These are phyloP conservation scores for Leptoteleia sp. DNA, from an alignment of 1,140 invertebrate species.

Conservation along the genomic window DNA sequence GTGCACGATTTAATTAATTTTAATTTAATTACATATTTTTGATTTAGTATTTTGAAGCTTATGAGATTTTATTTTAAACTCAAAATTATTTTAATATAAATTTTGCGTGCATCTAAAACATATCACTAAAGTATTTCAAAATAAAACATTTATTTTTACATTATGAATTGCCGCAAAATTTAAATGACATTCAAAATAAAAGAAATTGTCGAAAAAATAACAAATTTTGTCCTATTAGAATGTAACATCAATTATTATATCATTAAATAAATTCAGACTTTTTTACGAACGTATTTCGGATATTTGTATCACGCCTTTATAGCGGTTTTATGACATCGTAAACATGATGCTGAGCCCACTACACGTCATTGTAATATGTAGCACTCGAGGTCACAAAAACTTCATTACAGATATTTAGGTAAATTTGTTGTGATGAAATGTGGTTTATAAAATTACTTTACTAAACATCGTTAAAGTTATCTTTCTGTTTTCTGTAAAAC, in stretches of 20 bases:
- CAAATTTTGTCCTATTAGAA: background rate
- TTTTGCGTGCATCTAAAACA: too few relatives aligned
- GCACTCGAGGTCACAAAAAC: background rate
- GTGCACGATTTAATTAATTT: too few relatives aligned
- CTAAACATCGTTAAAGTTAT: background rate
- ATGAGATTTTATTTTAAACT: too few relatives aligned
- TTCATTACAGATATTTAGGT: conserved; percentile 14
- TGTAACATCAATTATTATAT: conserved; percentile 6
- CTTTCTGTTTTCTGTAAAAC: too few relatives aligned
- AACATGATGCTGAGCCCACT: conserved; percentile 12
- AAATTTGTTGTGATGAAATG: background rate
- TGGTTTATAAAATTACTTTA: background rate
- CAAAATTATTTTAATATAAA: too few relatives aligned
- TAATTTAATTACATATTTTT: too few relatives aligned
- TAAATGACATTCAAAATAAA: background rate
- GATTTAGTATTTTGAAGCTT: too few relatives aligned
- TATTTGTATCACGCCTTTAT: conserved; percentile 21
- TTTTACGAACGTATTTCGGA: conserved; percentile 17
- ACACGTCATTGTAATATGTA: conserved; percentile 18
- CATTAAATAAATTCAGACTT: conserved; percentile 2
- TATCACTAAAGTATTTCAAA: too few relatives aligned
- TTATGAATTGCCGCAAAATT: too few relatives aligned
- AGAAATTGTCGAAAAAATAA: background rate
- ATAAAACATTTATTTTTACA: too few relatives aligned
- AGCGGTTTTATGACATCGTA: conserved; percentile 15